Conservation (phyloP, 2,797 vertebrate genomes). For the Arnoldichthys spilopterus region DNA sequence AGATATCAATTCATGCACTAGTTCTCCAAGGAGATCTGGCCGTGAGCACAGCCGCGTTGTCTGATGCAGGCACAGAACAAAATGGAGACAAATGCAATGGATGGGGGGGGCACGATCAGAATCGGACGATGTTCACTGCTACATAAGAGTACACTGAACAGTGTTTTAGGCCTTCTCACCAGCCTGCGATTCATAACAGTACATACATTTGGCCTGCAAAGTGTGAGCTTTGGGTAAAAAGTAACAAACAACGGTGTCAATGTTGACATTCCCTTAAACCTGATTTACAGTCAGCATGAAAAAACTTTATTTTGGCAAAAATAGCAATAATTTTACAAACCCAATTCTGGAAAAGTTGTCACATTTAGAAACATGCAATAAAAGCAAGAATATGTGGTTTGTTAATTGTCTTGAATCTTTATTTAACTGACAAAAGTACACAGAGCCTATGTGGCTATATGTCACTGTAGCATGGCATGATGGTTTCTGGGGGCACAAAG, state of each 20-base stretch:
- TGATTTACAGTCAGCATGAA: too few species aligned
- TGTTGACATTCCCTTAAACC: too few species aligned
- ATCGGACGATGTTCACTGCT: background rate
- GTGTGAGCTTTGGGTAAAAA: background rate
- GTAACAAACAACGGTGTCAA: background rate
- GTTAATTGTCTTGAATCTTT: too few species aligned
- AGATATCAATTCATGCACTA: constrained; percentile 78
- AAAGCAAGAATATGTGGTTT: too few species aligned
- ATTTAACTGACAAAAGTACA: too few species aligned
- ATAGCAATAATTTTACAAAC: too few species aligned
- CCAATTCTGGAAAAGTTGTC: too few species aligned
- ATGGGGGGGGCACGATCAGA: background rate
- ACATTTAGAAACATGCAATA: too few species aligned
- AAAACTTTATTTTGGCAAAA: too few species aligned
- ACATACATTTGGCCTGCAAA: background rate
- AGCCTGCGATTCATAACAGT: background rate
- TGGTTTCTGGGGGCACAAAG: too few species aligned
- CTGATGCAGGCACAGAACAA: constrained; percentile 26
- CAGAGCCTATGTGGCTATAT: too few species aligned
- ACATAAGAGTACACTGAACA: background rate
- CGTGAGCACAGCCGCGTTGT: constrained; percentile 25
- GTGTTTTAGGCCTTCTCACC: background rate
- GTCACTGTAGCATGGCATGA: too few species aligned
- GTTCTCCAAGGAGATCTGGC: constrained; percentile 64
- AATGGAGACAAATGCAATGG: constrained; percentile 1